Percentiles rank a stretch among this genome's conserved stretches.
phyloP scores from a whole-genome alignment of 2,797 vertebrate species.

The Pseudocheirus occidentalis region DNA sequence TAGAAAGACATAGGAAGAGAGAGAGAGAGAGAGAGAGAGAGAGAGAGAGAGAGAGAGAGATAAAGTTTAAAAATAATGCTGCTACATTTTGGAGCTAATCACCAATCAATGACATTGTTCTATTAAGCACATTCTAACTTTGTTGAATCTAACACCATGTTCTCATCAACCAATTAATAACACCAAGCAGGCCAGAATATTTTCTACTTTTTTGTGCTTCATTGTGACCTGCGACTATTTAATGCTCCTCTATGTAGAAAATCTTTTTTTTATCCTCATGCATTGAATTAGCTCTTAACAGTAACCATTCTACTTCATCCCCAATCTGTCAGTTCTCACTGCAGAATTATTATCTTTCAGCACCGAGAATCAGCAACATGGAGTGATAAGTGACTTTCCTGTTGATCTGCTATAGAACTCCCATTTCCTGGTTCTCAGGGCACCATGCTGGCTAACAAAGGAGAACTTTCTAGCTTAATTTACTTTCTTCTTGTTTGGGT shows the following conservation, averaged over 20 bases:
- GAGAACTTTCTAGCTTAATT: slow-evolving; percentile 1
- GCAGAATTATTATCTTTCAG: not conserved
- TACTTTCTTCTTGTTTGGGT: not conserved
- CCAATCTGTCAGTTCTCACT: not conserved
- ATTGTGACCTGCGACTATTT: not conserved
- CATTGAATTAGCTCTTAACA: not conserved
- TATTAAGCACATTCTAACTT: not conserved
- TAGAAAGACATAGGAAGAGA: too few species aligned
- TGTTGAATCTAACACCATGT: not conserved
- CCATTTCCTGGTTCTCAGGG: not conserved
- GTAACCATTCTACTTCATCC: not conserved
- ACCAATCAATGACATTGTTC: not conserved
- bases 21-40: too few species aligned
- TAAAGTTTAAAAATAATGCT: not conserved
- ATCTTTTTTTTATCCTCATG: not conserved
- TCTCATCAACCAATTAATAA: not conserved
- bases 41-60: too few species aligned
- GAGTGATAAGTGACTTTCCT: not conserved
- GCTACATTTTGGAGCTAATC: not conserved
- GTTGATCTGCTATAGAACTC: not conserved
- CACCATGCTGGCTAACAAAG: not conserved
- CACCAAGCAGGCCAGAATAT: not conserved
- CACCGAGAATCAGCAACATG: not conserved
- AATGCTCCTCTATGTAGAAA: not conserved
- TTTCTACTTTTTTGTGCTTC: not conserved